phyloP scores from a whole-genome alignment of 2,113 vertebrate genomes.

The Eonycteris spelaea region DNA sequence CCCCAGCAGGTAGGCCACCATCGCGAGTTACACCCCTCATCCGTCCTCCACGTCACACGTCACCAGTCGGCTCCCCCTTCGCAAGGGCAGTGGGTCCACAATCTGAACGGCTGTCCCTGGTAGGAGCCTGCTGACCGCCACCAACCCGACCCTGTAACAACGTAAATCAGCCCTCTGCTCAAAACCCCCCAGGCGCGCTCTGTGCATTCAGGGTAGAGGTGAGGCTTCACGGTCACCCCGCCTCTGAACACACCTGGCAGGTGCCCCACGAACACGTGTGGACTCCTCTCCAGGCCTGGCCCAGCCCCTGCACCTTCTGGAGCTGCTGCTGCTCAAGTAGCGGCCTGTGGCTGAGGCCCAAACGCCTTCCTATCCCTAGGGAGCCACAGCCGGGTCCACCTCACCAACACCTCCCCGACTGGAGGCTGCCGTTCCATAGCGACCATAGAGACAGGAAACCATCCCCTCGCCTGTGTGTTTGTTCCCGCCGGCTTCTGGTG shows the following conservation, averaged over 20 bases:
- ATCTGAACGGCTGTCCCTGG: no score
- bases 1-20: not conserved
- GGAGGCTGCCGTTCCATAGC: no score
- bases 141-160: not conserved
- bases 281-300: not conserved
- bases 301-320: not conserved
- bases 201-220: not conserved
- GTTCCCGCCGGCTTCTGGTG: no score
- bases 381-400: no score
- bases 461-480: no score
- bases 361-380: rapidly evolving
- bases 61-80: no score
- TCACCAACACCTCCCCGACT: not conserved
- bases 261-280: rapidly evolving
- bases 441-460: no score
- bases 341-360: rapidly evolving
- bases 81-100: no score
- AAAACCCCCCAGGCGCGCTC: not conserved
- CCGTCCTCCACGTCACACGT: no score
- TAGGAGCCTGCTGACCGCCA: no score
- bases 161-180: not conserved
- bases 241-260: rapidly evolving
- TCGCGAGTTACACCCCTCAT: no score
- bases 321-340: rapidly evolving
- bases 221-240: not conserved